Evolutionary conservation across 2,113 vertebrate genomes (phyloP).

Genomic region (Tauraco erythrolophus): DNA sequence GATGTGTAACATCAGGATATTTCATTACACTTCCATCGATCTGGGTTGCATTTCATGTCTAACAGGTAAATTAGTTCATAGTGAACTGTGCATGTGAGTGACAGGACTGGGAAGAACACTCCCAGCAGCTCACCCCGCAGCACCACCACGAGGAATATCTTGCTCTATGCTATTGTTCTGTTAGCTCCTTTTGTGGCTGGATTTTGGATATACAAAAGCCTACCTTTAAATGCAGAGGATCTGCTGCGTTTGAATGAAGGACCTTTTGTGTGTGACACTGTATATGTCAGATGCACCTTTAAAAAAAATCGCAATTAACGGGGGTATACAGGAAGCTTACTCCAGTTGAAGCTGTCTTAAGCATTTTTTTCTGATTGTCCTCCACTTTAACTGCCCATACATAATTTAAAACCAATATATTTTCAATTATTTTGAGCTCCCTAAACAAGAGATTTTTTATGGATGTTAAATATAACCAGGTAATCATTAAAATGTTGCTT

Average conservation of each 20-base stretch:
- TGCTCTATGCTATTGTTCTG: fast-evolving
- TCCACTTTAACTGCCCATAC: constrained; percentile 20
- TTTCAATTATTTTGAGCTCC: constrained; percentile 71
- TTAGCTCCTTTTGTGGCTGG: not conserved
- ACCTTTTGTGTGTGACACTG: not conserved
- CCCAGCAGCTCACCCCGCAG: not conserved
- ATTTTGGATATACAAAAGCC: not conserved
- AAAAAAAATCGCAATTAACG: not conserved
- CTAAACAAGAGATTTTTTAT: constrained; percentile 69
- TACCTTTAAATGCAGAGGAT: not conserved
- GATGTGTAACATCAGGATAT: fast-evolving
- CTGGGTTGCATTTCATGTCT: fast-evolving
- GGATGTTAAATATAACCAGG: constrained; percentile 73
- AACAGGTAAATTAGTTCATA: too few relatives aligned
- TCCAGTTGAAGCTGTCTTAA: not conserved
- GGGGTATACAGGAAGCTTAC: not conserved
- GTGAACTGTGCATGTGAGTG: not conserved
- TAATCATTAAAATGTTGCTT: constrained; percentile 78
- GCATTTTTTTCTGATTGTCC: not conserved
- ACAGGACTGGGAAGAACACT: not conserved
- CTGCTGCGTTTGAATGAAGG: not conserved
- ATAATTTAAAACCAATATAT: constrained; percentile 74
- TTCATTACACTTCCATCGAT: too few relatives aligned
- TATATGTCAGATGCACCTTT: not conserved
- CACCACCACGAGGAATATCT: fast-evolving